Evolutionary conservation across 2,888 invertebrate species (phyloP), one percentile per base, ranked within the genome.

Genomic region (Cataglyphis rosenhaueri): DNA sequence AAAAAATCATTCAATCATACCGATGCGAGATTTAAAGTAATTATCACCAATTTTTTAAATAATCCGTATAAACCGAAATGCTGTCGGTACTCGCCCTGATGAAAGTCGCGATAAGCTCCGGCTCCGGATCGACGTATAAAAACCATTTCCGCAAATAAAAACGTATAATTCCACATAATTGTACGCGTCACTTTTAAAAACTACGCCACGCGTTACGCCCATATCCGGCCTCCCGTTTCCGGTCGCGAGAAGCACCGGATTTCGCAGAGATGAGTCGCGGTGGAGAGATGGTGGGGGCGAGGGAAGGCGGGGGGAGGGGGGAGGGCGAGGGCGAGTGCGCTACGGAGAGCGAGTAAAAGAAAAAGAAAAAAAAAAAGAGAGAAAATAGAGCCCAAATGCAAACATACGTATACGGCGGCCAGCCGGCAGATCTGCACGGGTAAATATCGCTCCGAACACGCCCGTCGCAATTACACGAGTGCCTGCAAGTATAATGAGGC

Each of bases 401-500:
- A 74, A 79, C 74, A 73, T 38, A n/a, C 38, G n/a, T 29, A 73
- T 29, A 73, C 38, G 70, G 25, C 61, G 66, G 44, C 76, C 52
- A 75, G 52, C 38, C 76, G 79, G 59, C 81, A 64, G 83, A 88
- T 90, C 84, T 68, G 81, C 83, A 66, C 87, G 85, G 71, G 87
- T 85, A 87, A 90, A 89, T 82, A 90, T 52, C 84, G 64, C 85
- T 86, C 85, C 48, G 85, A 88, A 91, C 90, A 91, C 92, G 91
- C 91, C 91, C 90, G 92, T 91, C 89, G 91, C 92, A 92, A 93
- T 93, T 93, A 93, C 91, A 92, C 89, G 89, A 87, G 87, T 89
- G 91, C 91, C 86, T 89, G 89, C 90, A 83, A 88, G 84, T 85
- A 90, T 91, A 92, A 92, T 90, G 91, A 92, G 91, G 78, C 87